Evolutionary conservation across 2,113 vertebrate genomes (phyloP), one percentile per base, ranked within the genome.

Genomic region (Brevimyrus niger): DNA sequence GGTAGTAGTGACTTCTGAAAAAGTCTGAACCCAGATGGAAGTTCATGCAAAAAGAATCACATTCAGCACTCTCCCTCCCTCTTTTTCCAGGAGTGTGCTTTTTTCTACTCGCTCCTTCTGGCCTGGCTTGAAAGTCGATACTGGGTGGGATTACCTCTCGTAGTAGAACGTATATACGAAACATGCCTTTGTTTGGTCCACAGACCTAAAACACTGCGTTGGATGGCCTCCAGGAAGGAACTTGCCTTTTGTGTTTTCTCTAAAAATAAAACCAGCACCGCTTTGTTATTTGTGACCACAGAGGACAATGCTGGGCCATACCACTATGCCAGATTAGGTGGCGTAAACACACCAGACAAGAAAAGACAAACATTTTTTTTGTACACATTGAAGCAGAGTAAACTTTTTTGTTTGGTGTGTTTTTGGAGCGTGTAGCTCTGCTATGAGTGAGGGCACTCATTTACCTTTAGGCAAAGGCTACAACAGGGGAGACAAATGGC

Each of bases 201-300:
- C 48, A 51, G 86, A 44, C 89, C 89, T 91, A 89, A 92, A 90
- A 69, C 58, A 50, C 23, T 31, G 86, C 51, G 1, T 73, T 92
- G 91, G 89, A 87, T 17, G 80, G 0, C 0, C 86, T 90, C 91
- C 90, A 86, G 91, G 65, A 90, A 91, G 92, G 88, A 91, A 88
- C 65, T 88, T 47, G 89, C 89, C 89, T 93, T 93, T 94, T 94
- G 92, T 94, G 91, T 94, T 93, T 92, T 91, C 69, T 94, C 90
- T 93, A 92, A 93, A 94, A 94, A 93, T 93, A 92, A 92, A 61
- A 65, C 46, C 21, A 35, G 47, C 27, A 65, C 58, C 86, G 55
- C 91, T 19, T 86, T 91, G 86, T 87, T 91, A 31, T 8, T 89
- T 83, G 80, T 80, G 88, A 80, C 89, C 80, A 86, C 50, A 61